Evolutionary conservation across 2,113 vertebrate species (phyloP), one percentile per base, ranked within the genome.

Genomic region (Ictalurus furcatus): DNA sequence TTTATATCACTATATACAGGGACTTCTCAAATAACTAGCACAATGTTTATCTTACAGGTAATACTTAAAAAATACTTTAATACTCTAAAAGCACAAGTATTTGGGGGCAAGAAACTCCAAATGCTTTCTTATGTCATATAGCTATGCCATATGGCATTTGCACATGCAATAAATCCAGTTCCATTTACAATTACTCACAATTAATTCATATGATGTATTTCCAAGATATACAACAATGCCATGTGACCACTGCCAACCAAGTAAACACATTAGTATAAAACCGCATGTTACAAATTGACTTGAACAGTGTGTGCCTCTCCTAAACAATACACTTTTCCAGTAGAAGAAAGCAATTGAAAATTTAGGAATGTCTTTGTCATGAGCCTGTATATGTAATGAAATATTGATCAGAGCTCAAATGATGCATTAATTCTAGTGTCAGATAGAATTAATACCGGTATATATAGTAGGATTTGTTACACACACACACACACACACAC

Each of bases 381-480:
- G 16, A 71, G 61, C 23, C 65, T 30, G 79, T 82, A 69, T 79
- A 2, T 73, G 19, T 71, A 65, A 78, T 84, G 52, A 73, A 80
- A 85, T 82, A 85, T 23, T 17, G 30, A 48, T 79, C 58, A 78
- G 82, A 6, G 52, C 40, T 52, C 6, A 63, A 80, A 81, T 81
- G 34, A 37, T 69, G 30, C 3, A 81, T 81, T 67, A 11, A 34
- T 34, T 88, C 23, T 65, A 17, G 14, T 67, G 58, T 14, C 5
- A 84, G 58, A 83, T 87, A 61, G 37, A 16, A 54, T 59, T 56
- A 83, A 59, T 85, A 82, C 56, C 25, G 30, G 17, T 54, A 69
- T 61, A 37, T 83, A 82, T 34, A 82, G 1, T 11, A 28, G 56
- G 0, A 40, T 61, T 23, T 83, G 30, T 83, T 40, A 52, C 44